Percentiles rank a stretch among this genome's conserved stretches.
These are phyloP conservation scores for Spermophilus dauricus DNA, from an alignment of 2,113 vertebrate genomes.

Conservation along the genomic window DNA sequence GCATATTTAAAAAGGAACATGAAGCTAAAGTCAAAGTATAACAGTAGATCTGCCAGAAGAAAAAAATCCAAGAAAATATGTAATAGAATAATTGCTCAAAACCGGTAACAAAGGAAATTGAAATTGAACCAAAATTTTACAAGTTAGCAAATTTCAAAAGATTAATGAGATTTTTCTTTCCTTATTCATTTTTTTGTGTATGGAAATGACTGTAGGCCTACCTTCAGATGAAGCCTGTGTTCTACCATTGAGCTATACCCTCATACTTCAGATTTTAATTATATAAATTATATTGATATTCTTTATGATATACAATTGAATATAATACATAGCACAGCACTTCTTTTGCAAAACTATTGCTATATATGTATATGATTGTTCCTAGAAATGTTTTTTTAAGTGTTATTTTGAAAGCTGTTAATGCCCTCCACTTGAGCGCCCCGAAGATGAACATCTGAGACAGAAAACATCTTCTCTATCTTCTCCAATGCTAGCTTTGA, in stretches of 20 bases:
- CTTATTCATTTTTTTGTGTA: not conserved
- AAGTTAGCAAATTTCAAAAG: not conserved
- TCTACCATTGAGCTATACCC: not conserved
- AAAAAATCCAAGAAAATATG: not conserved
- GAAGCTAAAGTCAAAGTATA: not conserved
- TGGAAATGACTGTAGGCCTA: not conserved
- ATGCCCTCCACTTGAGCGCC: no score
- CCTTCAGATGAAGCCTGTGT: not conserved
- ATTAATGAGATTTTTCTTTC: not conserved
- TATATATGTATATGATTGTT: not conserved
- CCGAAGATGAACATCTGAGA: no score
- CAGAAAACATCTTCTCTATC: no score
- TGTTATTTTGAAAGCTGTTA: not conserved
- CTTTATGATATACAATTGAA: not conserved
- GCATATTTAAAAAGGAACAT: not conserved
- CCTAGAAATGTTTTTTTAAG: not conserved
- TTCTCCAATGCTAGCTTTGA: no score
- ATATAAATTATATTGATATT: not conserved
- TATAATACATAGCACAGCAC: not conserved
- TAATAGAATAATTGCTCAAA: not conserved
- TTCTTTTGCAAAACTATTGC: constrained; percentile 23
- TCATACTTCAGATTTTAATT: not conserved
- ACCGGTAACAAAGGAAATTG: not conserved
- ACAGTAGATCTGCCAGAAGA: not conserved
- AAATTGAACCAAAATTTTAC: constrained; percentile 10